Conservation (phyloP, 2,113 vertebrate genomes). For the Tenebrosternarchus preto region DNA sequence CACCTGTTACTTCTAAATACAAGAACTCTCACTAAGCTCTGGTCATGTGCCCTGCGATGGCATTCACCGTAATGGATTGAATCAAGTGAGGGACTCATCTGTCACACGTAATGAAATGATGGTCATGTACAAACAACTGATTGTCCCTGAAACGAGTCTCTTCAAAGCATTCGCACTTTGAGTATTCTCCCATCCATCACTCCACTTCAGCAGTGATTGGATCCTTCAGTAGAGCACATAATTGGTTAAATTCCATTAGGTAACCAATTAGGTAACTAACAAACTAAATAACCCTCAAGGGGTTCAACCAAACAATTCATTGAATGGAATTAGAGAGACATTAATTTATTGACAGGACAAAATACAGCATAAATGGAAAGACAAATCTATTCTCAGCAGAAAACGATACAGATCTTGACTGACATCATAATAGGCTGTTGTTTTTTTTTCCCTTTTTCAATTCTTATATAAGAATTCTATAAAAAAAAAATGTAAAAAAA, state of each 20-base stretch:
- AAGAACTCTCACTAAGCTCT: neutral
- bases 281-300: constrained; percentile 73
- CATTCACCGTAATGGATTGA: constrained; percentile 31
- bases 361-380: constrained; percentile 60
- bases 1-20: neutral
- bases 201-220: constrained; percentile 65
- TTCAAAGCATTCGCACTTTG: constrained; percentile 57
- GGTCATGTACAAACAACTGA: constrained; percentile 54
- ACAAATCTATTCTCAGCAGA: constrained; percentile 54
- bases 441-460: neutral
- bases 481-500: too few relatives aligned
- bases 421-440: neutral
- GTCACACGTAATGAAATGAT: constrained; percentile 57
- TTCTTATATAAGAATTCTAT: neutral
- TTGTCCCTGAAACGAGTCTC: constrained; percentile 56
- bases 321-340: constrained; percentile 69
- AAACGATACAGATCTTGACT: constrained; percentile 19
- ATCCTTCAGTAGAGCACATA: constrained; percentile 70
- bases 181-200: constrained; percentile 58
- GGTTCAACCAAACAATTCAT: constrained; percentile 64
- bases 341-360: constrained; percentile 72
- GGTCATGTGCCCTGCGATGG: neutral
- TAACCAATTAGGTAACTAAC: constrained; percentile 75
- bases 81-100: constrained; percentile 54
- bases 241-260: constrained; percentile 75